Conservation (phyloP, 2,113 vertebrate genomes). For the Chrysemys picta region DNA sequence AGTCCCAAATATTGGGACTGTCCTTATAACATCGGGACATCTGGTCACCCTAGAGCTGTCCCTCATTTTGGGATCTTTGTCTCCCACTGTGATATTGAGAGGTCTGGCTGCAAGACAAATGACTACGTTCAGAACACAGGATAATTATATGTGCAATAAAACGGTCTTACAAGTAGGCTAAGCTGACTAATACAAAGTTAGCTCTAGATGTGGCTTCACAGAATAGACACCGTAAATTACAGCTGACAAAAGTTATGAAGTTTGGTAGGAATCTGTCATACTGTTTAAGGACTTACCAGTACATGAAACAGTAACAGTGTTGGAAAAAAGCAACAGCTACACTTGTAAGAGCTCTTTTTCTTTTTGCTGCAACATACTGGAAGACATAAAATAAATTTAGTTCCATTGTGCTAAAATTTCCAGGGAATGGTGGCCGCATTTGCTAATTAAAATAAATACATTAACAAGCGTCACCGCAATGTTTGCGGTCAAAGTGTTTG, state of each 20-base stretch:
- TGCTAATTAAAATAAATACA: background rate
- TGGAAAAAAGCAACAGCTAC: conserved; percentile 79
- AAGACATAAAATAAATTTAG: conserved; percentile 53
- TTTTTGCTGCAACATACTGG: conserved; percentile 84
- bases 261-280: background rate
- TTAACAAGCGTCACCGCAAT: background rate
- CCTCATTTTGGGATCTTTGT: background rate
- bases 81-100: background rate
- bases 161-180: background rate
- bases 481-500: background rate
- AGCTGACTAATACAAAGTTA: background rate
- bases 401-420: background rate
- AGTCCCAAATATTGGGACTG: no score
- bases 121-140: background rate
- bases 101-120: background rate
- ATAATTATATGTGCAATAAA: background rate
- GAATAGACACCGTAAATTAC: conserved; percentile 8
- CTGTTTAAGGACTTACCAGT: conserved; percentile 78
- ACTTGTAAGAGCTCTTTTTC: conserved; percentile 83
- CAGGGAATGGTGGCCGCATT: background rate
- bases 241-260: background rate
- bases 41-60: background rate
- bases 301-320: conserved; percentile 81
- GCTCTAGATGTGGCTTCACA: background rate
- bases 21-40: no score